phyloP scores from a whole-genome alignment of 2,797 vertebrate genomes.

The Selene dorsalis region DNA sequence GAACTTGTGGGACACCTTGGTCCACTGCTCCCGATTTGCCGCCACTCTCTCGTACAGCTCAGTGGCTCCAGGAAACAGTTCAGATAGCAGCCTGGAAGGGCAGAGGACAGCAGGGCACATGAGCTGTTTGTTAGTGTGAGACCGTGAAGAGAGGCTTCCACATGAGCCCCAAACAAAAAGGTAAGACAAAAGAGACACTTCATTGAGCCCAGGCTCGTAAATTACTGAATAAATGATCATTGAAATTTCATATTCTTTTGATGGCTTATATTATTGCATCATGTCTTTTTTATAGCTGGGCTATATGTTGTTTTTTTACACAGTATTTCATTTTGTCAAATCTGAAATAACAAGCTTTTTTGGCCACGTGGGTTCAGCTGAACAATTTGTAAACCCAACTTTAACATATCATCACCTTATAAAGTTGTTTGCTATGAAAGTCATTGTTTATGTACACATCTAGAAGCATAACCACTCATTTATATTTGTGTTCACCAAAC shows the following conservation, averaged over 20 bases:
- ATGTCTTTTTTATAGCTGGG: not conserved
- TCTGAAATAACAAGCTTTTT: not conserved
- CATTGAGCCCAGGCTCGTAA: too few species aligned
- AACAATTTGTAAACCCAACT: conserved; percentile 1
- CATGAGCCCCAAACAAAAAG: not conserved
- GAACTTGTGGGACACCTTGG: conserved; percentile 97
- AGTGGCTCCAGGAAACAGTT: conserved; percentile 89
- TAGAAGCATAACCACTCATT: conserved; percentile 14
- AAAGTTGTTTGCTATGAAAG: not conserved
- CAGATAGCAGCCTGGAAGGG: conserved; percentile 89
- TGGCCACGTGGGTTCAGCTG: not conserved
- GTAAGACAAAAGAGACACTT: too few species aligned
- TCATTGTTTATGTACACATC: conserved; percentile 3
- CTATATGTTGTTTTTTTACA: not conserved
- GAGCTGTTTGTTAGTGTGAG: not conserved
- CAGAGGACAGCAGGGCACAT: conserved; percentile 1
- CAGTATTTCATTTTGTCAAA: conserved; percentile 4
- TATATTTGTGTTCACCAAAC: not conserved
- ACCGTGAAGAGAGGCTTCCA: not conserved
- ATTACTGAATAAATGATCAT: not conserved
- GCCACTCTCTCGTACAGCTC: conserved; percentile 94
- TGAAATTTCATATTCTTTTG: not conserved
- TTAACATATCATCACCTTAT: not conserved
- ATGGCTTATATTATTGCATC: not conserved
- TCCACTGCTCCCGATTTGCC: conserved; percentile 96